Base-by-base conservation (phyloP, 2,113 vertebrate genomes). In the Ploceus nigricollis region DNA sequence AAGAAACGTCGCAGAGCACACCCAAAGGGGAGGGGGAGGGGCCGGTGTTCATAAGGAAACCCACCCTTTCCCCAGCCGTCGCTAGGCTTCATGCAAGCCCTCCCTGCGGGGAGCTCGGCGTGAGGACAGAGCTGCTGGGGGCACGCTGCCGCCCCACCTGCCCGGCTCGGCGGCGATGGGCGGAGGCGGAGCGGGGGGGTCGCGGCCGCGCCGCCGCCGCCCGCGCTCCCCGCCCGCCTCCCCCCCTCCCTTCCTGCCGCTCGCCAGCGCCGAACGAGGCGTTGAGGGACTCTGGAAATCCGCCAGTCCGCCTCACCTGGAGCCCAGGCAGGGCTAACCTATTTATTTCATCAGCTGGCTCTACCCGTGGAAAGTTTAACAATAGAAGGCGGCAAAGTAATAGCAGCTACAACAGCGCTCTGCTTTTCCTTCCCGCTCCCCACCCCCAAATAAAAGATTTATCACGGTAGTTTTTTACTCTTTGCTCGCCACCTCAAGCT, bases 281-380 rank as follows among this genome's bases (percentile, higher is more conserved):
- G 56, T 7, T 13, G 4, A 66, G 87, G 70, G 68, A 42, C 68
- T 39, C 88, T 82, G 96, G 94, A 82, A 92, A 96, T 51, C 11
- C 45, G 33, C 87, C 90, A 83, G 10, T 35, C 27, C 76, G 68
- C 10, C 47, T 78, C 93, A 92, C 87, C 92, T 91, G 75, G 56
- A 56, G 33, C 61, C 19, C 28, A 75, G 64, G 87, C 77, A 82
- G 66, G 89, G 79, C 83, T 48, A 72, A 90, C 94, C 75, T 37
- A 79, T 76, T 89, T 93, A 76, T 90, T 95, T 90, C 91, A 94
- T 82, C 94, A 82, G 69, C 89, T 54, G 81, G 79, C 94, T 83
- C 95, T 91, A 64, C 82, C 53, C n/a, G 70, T 47, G 60, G 72
- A 97, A 98, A 98, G 97, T 98, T 98, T 95, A 97, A 91, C 75